Evolutionary conservation across 2,113 vertebrate genomes (phyloP).

Genomic region (Rostratula benghalensis): DNA sequence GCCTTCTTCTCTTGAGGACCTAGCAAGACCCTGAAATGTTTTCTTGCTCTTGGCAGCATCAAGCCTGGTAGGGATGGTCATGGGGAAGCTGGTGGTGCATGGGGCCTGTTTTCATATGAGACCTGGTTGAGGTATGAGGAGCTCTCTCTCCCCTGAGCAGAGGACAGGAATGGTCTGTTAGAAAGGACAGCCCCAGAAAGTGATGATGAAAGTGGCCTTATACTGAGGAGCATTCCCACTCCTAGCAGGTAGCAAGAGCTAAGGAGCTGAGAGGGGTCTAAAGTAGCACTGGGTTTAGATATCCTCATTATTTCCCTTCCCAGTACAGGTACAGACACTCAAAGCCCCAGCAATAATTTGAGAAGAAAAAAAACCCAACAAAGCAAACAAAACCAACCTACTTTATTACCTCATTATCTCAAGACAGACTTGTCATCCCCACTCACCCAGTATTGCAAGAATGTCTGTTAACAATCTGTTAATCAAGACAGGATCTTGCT

Average conservation of each 20-base stretch:
- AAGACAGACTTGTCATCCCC: background rate
- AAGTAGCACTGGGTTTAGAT: background rate
- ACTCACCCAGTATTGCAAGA: background rate
- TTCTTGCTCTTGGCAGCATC: background rate
- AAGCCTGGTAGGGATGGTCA: background rate
- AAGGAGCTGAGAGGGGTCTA: background rate
- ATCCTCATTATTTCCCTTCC: background rate
- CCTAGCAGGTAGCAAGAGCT: background rate
- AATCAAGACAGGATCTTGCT: background rate
- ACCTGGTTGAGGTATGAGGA: background rate
- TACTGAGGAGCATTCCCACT: rapidly evolving
- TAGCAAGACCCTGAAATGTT: rapidly evolving
- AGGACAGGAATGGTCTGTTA: background rate
- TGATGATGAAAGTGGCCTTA: background rate
- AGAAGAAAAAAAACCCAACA: background rate
- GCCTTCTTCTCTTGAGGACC: background rate
- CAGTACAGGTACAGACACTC: background rate
- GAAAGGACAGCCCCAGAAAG: background rate
- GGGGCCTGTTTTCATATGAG: background rate
- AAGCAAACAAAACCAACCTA: background rate
- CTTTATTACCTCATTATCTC: background rate
- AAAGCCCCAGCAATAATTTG: background rate
- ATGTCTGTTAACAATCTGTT: background rate
- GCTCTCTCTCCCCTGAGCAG: background rate
- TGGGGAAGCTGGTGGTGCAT: background rate